phyloP scores from a whole-genome alignment of 2,797 vertebrate species.

The Babyrousa celebensis region DNA sequence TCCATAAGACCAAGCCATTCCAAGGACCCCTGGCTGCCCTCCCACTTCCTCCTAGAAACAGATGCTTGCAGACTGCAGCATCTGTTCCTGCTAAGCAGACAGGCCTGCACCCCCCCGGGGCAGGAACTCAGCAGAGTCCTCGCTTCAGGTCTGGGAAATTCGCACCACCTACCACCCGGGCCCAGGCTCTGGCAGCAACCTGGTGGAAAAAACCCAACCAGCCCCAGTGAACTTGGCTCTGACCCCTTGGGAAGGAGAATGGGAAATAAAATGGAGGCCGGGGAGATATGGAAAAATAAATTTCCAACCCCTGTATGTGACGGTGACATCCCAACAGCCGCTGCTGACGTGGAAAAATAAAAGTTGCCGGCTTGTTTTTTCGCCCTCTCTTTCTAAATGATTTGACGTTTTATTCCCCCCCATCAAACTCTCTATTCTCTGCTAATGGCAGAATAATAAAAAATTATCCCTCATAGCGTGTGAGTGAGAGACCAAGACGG shows the following conservation, averaged over 20 bases:
- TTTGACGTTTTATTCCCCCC: slow-evolving; percentile 88
- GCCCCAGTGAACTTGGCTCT: background rate
- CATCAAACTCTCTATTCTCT: slow-evolving; percentile 90
- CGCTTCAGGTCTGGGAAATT: fast-evolving
- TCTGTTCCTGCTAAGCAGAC: background rate
- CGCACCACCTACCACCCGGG: fast-evolving
- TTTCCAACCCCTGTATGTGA: background rate
- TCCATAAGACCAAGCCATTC: background rate
- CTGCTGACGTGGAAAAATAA: slow-evolving; percentile 82
- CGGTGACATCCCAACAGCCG: slow-evolving; percentile 81
- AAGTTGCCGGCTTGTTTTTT: slow-evolving; percentile 83
- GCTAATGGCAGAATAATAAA: slow-evolving; percentile 91
- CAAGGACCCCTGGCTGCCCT: background rate
- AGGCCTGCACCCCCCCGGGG: background rate
- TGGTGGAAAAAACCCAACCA: background rate
- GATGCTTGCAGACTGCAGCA: background rate
- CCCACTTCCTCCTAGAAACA: background rate
- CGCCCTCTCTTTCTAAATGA: slow-evolving; percentile 78
- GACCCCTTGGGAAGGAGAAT: slow-evolving; percentile 13
- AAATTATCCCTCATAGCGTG: slow-evolving; percentile 85
- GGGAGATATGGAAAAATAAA: background rate
- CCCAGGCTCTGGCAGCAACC: background rate
- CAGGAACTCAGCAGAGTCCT: background rate
- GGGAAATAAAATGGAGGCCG: background rate
- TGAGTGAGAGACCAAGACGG: slow-evolving; percentile 75